Evolutionary conservation across 2,797 vertebrate species (phyloP).

Genomic region (Fundulus diaphanus): DNA sequence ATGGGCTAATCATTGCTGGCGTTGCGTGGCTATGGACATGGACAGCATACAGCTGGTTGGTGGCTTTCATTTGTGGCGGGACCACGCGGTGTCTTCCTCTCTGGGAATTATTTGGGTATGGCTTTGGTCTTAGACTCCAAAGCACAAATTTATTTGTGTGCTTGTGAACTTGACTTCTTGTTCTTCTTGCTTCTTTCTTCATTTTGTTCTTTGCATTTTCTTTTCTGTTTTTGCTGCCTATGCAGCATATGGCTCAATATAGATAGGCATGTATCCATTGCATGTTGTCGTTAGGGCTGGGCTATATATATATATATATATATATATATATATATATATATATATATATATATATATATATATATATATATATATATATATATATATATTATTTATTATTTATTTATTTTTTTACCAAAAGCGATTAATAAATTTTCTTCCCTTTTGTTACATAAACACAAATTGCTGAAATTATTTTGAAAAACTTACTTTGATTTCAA

Average conservation of each 20-base stretch:
- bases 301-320: too few species aligned
- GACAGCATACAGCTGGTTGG: slow-evolving; percentile 48
- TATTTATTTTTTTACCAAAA: too few species aligned
- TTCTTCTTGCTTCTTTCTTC: slow-evolving; percentile 19
- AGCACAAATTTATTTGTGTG: slow-evolving; percentile 24
- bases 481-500: too few species aligned
- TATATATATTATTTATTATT: too few species aligned
- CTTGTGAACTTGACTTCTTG: slow-evolving; percentile 39
- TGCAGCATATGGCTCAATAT: slow-evolving; percentile 55
- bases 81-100: slow-evolving; percentile 24
- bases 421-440: too few species aligned
- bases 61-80: slow-evolving; percentile 29
- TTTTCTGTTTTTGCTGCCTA: slow-evolving; percentile 37
- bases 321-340: too few species aligned
- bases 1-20: slow-evolving; percentile 56
- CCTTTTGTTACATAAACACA: too few species aligned
- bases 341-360: too few species aligned
- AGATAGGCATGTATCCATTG: slow-evolving; percentile 55
- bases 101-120: slow-evolving; percentile 33
- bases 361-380: too few species aligned
- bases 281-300: too few species aligned
- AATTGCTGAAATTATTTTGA: too few species aligned
- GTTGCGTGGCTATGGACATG: slow-evolving; percentile 27
- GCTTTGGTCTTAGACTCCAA: slow-evolving; percentile 49
- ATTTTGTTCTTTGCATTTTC: slow-evolving; percentile 27